Percentiles rank a stretch among this genome's conserved stretches.
Evolutionary conservation across 2,113 vertebrate species (phyloP).

Genomic region (Chamaea fasciata): DNA sequence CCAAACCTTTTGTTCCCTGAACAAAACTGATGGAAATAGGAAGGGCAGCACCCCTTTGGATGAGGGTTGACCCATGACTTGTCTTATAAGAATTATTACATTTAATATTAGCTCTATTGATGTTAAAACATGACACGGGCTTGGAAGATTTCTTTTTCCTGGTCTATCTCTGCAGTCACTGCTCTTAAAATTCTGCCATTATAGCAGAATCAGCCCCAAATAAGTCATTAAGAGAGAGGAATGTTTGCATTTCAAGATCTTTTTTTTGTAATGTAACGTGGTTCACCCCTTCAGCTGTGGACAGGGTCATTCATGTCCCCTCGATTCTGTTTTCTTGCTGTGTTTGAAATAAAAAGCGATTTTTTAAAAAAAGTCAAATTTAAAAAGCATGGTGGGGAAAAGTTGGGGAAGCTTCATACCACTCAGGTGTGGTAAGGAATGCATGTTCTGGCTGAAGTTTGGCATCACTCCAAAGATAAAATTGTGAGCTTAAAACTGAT

Average conservation of each 20-base stretch:
- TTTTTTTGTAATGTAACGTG: fast-evolving
- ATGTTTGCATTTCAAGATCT: neutral
- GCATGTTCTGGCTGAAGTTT: neutral
- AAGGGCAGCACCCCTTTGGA: neutral
- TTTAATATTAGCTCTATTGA: neutral
- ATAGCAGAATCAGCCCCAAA: neutral
- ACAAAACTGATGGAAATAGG: neutral
- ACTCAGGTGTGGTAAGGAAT: neutral
- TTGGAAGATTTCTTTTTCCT: neutral
- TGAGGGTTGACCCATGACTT: neutral
- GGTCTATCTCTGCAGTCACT: fast-evolving
- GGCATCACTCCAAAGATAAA: neutral
- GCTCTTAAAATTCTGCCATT: neutral
- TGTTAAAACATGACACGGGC: fast-evolving
- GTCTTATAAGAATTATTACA: neutral
- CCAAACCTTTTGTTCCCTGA: neutral
- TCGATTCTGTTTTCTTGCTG: fast-evolving
- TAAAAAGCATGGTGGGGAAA: neutral
- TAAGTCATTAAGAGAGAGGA: neutral
- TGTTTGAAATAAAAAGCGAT: neutral
- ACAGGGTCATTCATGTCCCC: neutral
- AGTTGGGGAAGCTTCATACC: neutral
- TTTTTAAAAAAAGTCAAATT: neutral
- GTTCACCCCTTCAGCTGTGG: neutral
- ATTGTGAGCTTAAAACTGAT: neutral